These are phyloP conservation scores for Melieria picta DNA, from an alignment of 2,888 invertebrate species.

Conservation along the genomic window DNA sequence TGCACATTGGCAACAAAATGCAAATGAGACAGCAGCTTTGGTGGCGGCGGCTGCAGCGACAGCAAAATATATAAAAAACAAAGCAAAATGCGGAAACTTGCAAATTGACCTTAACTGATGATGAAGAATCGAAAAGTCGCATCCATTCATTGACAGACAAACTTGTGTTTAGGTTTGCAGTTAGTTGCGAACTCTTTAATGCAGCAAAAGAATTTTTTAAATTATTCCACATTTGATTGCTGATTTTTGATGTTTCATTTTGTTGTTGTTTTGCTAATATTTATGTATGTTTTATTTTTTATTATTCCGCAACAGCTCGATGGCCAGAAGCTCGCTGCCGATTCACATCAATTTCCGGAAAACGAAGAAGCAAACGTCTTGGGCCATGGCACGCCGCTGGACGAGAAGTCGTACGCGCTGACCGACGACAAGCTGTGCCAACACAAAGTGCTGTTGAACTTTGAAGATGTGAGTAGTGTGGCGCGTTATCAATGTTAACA, in stretches of 20 bases:
- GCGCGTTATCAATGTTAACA: too few relatives aligned
- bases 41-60: background rate
- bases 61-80: background rate
- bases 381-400: slow-evolving; percentile 53
- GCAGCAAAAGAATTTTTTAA: slow-evolving; percentile 1
- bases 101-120: slow-evolving; percentile 10
- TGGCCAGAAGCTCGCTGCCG: slow-evolving; percentile 46
- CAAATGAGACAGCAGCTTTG: background rate
- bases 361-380: slow-evolving; percentile 60
- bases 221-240: slow-evolving; percentile 13
- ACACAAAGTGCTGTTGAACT: slow-evolving; percentile 62
- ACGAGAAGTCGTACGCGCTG: slow-evolving; percentile 18
- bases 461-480: slow-evolving; percentile 64
- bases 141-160: background rate
- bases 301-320: slow-evolving; percentile 50
- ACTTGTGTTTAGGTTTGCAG: background rate
- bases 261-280: slow-evolving; percentile 21
- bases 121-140: background rate
- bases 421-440: slow-evolving; percentile 49
- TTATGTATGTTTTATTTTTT: slow-evolving; percentile 24
- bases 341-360: slow-evolving; percentile 60
- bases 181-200: background rate
- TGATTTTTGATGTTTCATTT: slow-evolving; percentile 21
- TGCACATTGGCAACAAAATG: background rate
- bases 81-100: slow-evolving; percentile 19